These are phyloP conservation scores for Benitochromis conjunctus DNA, from an alignment of 2,113 vertebrate genomes.

Conservation along the genomic window DNA sequence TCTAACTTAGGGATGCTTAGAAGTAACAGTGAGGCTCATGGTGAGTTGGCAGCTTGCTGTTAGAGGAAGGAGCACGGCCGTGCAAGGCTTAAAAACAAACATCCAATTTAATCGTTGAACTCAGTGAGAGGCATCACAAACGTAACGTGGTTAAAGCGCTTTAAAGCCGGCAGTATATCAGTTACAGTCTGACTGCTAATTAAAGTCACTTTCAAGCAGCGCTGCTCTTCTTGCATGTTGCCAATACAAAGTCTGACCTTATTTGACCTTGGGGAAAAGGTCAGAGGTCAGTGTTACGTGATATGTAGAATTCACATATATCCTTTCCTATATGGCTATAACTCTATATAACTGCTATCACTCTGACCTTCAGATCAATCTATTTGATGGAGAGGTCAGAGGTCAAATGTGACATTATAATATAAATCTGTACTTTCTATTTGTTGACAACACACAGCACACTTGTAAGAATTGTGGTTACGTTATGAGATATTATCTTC, in stretches of 20 bases:
- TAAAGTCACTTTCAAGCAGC: not conserved
- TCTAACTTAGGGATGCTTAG: not conserved
- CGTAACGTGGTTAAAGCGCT: not conserved
- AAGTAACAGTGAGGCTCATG: not conserved
- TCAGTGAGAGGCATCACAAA: not conserved
- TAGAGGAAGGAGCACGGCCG: not conserved
- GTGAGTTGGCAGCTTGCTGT: not conserved
- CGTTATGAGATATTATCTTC: not conserved
- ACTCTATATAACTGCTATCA: not conserved
- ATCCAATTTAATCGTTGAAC: not conserved
- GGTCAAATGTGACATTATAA: not conserved
- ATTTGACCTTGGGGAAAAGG: not conserved
- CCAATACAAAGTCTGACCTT: not conserved
- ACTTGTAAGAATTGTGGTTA: not conserved
- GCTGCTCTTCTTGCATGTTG: not conserved
- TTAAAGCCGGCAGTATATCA: not conserved
- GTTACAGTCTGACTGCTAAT: not conserved
- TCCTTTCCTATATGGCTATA: not conserved
- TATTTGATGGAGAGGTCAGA: not conserved
- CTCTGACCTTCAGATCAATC: not conserved
- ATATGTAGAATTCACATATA: not conserved
- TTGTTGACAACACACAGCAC: not conserved
- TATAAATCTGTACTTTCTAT: not conserved
- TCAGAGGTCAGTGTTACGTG: not conserved
- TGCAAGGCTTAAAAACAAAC: not conserved